These are phyloP conservation scores for Pteropus alecto DNA, from an alignment of 2,113 vertebrate genomes.

Conservation along the genomic window DNA sequence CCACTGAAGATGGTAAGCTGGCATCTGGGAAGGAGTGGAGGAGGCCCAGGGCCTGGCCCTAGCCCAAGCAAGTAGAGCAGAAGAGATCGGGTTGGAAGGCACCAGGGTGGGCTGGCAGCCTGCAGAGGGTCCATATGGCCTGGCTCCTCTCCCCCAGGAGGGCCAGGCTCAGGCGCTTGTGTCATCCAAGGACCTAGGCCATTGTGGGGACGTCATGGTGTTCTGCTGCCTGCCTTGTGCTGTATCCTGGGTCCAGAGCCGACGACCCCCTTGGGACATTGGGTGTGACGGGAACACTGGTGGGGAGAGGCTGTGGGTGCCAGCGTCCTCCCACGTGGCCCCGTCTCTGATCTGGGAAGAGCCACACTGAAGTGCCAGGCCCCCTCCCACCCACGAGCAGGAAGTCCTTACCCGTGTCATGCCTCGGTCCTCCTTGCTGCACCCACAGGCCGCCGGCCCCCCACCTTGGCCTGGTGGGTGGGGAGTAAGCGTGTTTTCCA, in stretches of 20 bases:
- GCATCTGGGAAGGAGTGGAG: background rate
- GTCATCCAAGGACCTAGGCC: background rate
- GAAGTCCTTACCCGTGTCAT: rapidly evolving
- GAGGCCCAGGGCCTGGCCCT: slow-evolving; percentile 39
- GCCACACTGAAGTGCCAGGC: rapidly evolving
- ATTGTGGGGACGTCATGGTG: background rate
- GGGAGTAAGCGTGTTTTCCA: background rate
- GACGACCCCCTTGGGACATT: rapidly evolving
- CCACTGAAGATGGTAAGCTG: background rate
- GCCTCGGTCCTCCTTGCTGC: background rate
- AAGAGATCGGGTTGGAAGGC: slow-evolving; percentile 59
- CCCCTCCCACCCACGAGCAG: background rate
- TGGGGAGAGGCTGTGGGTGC: background rate
- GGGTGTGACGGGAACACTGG: background rate
- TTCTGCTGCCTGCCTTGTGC: background rate
- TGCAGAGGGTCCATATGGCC: slow-evolving; percentile 45
- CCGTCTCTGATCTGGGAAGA: background rate
- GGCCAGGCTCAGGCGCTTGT: background rate
- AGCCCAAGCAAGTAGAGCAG: slow-evolving; percentile 49
- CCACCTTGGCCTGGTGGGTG: background rate
- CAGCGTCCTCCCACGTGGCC: too few relatives aligned
- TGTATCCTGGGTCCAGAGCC: background rate
- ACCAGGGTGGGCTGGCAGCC: slow-evolving; percentile 9
- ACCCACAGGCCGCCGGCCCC: background rate
- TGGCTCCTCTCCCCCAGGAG: background rate